Evolutionary conservation across 2,797 vertebrate species (phyloP).

Genomic region (Gila robusta): DNA sequence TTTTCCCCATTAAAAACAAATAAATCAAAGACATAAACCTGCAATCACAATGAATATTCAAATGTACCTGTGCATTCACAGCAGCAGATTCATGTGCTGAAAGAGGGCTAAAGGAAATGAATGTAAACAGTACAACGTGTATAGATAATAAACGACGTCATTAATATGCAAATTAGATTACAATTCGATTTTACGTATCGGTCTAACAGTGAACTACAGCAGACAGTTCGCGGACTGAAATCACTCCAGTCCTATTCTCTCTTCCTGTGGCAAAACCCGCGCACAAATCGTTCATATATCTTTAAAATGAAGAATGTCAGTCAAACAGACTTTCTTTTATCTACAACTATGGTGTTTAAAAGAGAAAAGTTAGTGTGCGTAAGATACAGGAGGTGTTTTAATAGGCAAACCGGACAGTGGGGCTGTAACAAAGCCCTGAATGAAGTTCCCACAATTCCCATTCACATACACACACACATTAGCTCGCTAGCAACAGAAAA

Average conservation of each 20-base stretch:
- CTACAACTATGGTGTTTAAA: not conserved
- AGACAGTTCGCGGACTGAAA: not conserved
- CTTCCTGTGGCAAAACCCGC: constrained; percentile 6
- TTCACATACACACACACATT: constrained; percentile 74
- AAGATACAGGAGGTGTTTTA: not conserved
- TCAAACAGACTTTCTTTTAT: constrained; percentile 31
- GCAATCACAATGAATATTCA: not conserved
- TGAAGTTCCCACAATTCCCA: constrained; percentile 81
- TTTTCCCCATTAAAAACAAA: too few species aligned
- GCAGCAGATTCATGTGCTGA: constrained; percentile 21
- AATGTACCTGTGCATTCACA: constrained; percentile 25
- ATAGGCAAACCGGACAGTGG: constrained; percentile 56
- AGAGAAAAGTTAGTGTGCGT: not conserved
- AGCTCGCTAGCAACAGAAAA: constrained; percentile 44
- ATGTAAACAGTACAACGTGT: not conserved
- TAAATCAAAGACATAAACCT: not conserved
- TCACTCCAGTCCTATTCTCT: not conserved
- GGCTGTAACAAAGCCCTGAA: constrained; percentile 86
- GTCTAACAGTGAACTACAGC: not conserved
- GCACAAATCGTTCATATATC: not conserved
- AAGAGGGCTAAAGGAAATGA: not conserved
- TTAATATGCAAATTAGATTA: not conserved
- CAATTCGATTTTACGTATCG: not conserved
- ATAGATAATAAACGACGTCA: not conserved
- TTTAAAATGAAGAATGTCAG: constrained; percentile 26